Evolutionary conservation across 2,113 vertebrate species (phyloP), one percentile per base, ranked within the genome.

Genomic region (Poecilia latipinna): DNA sequence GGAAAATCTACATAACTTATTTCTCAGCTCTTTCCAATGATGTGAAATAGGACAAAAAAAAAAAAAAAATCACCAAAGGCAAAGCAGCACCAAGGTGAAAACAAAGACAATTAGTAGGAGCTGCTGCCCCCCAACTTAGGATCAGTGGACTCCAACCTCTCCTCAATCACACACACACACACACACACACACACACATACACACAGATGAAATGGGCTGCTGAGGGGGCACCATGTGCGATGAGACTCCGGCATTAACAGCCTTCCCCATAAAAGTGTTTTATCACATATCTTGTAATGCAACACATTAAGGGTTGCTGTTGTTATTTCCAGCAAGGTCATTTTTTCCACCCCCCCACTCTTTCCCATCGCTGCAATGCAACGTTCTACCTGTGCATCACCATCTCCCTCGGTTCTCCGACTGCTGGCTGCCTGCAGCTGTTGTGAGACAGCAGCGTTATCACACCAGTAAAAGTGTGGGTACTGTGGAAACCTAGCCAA

Each of bases 271-370:
- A 94, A 95, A 95, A 94, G 87, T 94, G 93, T 92, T 95, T 95
- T 95, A 94, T 94, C 90, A 93, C 94, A 86, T 83, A 92, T 90
- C 92, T 90, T 95, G 94, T 95, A 95, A 94, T 93, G 91, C 94
- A 87, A 86, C 92, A 89, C 94, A 94, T 95, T 94, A 94, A 91
- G 92, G 89, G 86, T 80, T 91, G 91, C 91, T 93, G 93, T 93
- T 94, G 92, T 94, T 94, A 91, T 93, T 93, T 91, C 86, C 83
- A 75, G 87, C 94, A 95, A 95, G 94, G 94, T 95, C 94, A 90
- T 88, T 91, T 88, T n/a, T 19, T 29, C 3, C 29, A n/a, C n/a
- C 57, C 68, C 77, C 28, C 1, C 28, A 71, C 65, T 74, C 60
- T 51, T 78, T 63, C 28, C 17, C 26, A 0, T 65, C 54, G 13